Evolutionary conservation across 2,797 vertebrate species (phyloP), one percentile per base, ranked within the genome.

Genomic region (Bradypodion pumilum): DNA sequence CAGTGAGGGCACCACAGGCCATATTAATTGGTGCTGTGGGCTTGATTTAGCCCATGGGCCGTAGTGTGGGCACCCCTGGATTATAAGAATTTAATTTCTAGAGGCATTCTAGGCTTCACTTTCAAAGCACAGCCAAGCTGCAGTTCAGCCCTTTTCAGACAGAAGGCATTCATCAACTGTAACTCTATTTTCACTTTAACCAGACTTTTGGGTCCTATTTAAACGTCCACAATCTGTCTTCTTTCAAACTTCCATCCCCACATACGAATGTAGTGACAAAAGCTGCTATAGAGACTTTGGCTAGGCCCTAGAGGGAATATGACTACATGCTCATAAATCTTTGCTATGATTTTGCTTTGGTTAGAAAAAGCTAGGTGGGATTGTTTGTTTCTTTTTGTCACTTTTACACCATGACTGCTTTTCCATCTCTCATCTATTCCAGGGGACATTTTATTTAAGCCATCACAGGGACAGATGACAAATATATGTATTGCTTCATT

Each of bases 401-500:
- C 35, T 78, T 78, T 70, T 62, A 46, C 60, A 79, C 52, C 81
- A 74, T 81, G 13, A 4, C 75, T 70, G 8, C 65, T 12, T 78
- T 89, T 87, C 74, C 79, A 46, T 74, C 4, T 72, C 3, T 73
- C 12, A 16, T 76, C 32, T 85, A 85, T 78, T 78, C 25, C 42
- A 68, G 59, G 35, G 35, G 49, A 5, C 69, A 44, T 66, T 59
- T 69, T 46, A 46, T 79, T 89, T 79, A 86, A 86, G n/a, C 3
- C 42, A 86, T 4, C 10, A 13, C 5, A 7, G 81, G 0, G 5
- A 76, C 80, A 87, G 69, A 69, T 25, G 70, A 66, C 2, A 85
- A 89, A 85, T 1, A 82, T 75, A 80, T 86, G 73, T 89, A 86
- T 83, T 88, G 27, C 69, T 90, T 52, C 82, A 90, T 89, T 66